Evolutionary conservation across 2,888 invertebrate species (phyloP).

Genomic region (Cryptophagus acutangulus): DNA sequence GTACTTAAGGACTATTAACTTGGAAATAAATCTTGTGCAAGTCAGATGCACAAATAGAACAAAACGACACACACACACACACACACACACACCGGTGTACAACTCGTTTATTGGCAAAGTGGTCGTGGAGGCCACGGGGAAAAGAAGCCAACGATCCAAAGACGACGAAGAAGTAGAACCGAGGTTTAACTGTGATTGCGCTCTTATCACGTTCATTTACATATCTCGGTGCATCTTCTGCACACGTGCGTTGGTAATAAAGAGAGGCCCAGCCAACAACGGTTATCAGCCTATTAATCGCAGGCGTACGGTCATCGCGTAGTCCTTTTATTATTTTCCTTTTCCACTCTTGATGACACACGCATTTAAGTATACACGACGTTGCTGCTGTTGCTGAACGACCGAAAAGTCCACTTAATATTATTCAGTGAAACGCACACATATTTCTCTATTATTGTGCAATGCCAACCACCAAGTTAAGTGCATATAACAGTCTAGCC

Average conservation of each 20-base stretch:
- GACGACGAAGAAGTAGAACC: no score
- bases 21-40: conserved; percentile 24
- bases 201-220: conserved; percentile 23
- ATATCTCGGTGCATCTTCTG: conserved; percentile 26
- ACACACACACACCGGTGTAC: conserved; percentile 1
- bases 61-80: conserved; percentile 15
- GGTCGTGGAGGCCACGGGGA: conserved; percentile 11
- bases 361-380: no score
- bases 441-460: no score
- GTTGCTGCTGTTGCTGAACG: no score
- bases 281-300: conserved; percentile 26
- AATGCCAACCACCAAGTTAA: no score
- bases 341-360: not conserved
- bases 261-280: conserved; percentile 19
- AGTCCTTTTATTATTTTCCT: conserved; percentile 8
- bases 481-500: no score
- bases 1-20: conserved; percentile 25
- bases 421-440: no score
- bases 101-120: conserved; percentile 10
- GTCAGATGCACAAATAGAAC: conserved; percentile 17
- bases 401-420: no score
- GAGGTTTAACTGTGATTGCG: conserved; percentile 15
- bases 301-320: conserved; percentile 15
- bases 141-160: not conserved
- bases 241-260: conserved; percentile 28